These are phyloP conservation scores for Polypterus senegalus DNA, from an alignment of 2,113 vertebrate genomes.

Conservation along the genomic window DNA sequence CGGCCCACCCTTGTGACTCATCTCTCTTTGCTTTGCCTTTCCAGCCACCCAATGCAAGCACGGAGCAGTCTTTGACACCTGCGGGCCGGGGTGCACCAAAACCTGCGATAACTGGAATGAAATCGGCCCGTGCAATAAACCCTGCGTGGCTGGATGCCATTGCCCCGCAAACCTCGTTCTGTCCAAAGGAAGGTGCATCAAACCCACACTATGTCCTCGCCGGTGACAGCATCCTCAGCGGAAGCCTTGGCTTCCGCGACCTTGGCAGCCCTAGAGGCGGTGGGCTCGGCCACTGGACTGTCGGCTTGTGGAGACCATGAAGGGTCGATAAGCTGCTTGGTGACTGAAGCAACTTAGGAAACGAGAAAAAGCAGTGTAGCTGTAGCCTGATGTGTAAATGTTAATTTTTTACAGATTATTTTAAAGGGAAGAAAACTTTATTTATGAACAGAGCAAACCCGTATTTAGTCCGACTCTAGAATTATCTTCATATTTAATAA, in stretches of 20 bases:
- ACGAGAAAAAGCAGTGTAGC: not conserved
- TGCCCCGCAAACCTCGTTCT: constrained; percentile 85
- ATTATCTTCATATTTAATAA: constrained; percentile 37
- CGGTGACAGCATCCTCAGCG: constrained; percentile 60
- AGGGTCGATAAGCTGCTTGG: not conserved
- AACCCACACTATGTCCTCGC: constrained; percentile 81
- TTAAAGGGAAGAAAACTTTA: constrained; percentile 40
- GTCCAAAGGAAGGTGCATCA: constrained; percentile 84
- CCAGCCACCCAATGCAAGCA: constrained; percentile 85
- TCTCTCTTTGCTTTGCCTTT: not conserved
- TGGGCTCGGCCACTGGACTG: constrained; percentile 26
- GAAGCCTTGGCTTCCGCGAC: constrained; percentile 21
- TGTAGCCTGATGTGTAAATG: constrained; percentile 19
- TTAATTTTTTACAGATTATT: constrained; percentile 31
- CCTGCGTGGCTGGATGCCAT: constrained; percentile 88
- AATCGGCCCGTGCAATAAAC: constrained; percentile 76
- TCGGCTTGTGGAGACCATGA: constrained; percentile 24
- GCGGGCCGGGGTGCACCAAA: constrained; percentile 84
- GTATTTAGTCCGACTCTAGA: constrained; percentile 36
- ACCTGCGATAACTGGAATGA: constrained; percentile 97
- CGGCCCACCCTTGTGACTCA: no score
- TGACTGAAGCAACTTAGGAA: not conserved
- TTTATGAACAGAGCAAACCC: constrained; percentile 30
- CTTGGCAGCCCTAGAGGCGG: constrained; percentile 17
- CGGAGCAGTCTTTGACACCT: constrained; percentile 86